These are phyloP conservation scores for Brenthis hecate DNA, from an alignment of 2,888 invertebrate species.

Conservation along the genomic window DNA sequence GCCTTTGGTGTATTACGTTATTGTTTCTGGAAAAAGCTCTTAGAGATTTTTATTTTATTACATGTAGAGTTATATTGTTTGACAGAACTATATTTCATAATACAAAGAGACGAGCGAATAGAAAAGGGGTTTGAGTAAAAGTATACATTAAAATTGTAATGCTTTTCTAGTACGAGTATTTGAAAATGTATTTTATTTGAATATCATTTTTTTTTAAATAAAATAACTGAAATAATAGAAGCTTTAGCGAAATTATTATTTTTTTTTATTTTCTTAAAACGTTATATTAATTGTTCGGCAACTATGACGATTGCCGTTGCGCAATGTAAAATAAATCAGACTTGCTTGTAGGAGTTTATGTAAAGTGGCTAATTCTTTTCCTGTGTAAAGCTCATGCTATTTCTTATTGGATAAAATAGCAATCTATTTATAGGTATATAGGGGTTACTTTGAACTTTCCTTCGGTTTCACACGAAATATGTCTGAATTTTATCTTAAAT, in stretches of 20 bases:
- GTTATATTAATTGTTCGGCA: too few species aligned
- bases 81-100: conserved; percentile 12
- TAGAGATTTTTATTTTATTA: conserved; percentile 19
- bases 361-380: too few species aligned
- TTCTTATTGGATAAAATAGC: too few species aligned
- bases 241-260: neutral
- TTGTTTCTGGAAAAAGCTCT: conserved; percentile 19
- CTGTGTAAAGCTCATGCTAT: too few species aligned
- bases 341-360: too few species aligned
- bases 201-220: neutral
- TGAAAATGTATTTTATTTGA: conserved; percentile 1
- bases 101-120: conserved; percentile 13
- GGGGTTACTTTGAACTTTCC: too few species aligned
- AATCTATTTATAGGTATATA: too few species aligned
- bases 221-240: neutral
- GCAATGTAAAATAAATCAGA: too few species aligned
- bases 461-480: too few species aligned
- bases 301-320: too few species aligned
- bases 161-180: neutral
- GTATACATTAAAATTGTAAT: conserved; percentile 15
- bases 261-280: too few species aligned
- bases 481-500: too few species aligned
- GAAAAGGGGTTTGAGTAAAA: conserved; percentile 15
- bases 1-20: conserved; percentile 34
- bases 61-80: conserved; percentile 9